phyloP scores from a whole-genome alignment of 1,140 invertebrate genomes.

The Portunus trituberculatus region DNA sequence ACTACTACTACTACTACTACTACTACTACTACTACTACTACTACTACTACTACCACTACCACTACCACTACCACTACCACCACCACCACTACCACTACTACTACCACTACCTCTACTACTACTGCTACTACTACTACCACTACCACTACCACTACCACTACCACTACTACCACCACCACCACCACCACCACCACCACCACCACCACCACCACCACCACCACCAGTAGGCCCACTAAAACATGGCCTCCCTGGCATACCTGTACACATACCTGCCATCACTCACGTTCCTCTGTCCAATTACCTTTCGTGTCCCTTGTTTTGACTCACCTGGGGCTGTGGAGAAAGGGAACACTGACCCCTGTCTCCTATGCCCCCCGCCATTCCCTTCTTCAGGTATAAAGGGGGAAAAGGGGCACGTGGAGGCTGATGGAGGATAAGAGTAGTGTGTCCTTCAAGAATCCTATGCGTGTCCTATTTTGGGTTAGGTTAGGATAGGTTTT shows the following conservation, averaged over 20 bases:
- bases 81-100: neutral
- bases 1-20: slow-evolving; percentile 16
- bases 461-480: no score
- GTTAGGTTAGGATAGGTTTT: no score
- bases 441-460: no score
- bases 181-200: slow-evolving; percentile 7
- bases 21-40: neutral
- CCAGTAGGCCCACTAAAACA: neutral
- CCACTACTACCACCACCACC: neutral
- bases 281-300: neutral
- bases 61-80: neutral
- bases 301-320: neutral
- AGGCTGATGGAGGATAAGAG: no score
- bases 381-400: no score
- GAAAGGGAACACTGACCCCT: neutral
- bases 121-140: neutral
- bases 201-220: neutral
- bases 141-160: neutral
- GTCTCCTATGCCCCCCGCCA: neutral
- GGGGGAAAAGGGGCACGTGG: no score
- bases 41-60: neutral
- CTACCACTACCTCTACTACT: neutral
- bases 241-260: neutral
- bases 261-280: neutral
- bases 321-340: neutral